phyloP scores from a whole-genome alignment of 2,888 invertebrate species.

The Tenthredo amoena region DNA sequence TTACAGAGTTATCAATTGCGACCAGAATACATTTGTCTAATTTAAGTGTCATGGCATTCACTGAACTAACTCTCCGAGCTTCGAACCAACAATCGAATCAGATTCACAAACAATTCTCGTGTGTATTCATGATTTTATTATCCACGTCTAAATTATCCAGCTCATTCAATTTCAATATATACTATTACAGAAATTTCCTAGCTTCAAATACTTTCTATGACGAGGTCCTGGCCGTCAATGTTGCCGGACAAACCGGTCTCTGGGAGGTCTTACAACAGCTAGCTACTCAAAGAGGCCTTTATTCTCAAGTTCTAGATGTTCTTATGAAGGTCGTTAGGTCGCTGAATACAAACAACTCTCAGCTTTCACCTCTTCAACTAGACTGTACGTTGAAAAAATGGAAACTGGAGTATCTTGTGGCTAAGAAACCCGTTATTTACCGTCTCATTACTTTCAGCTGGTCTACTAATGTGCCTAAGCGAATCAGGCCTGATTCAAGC shows the following conservation, averaged over 20 bases:
- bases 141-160: constrained; percentile 20
- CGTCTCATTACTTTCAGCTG: constrained; percentile 68
- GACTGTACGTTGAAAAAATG: constrained; percentile 35
- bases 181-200: constrained; percentile 79
- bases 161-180: constrained; percentile 38
- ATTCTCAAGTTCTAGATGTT: constrained; percentile 81
- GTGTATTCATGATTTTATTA: constrained; percentile 65
- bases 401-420: background rate
- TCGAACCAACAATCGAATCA: constrained; percentile 75
- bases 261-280: constrained; percentile 82
- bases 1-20: constrained; percentile 81
- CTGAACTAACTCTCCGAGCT: constrained; percentile 80
- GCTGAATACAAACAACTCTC: constrained; percentile 61
- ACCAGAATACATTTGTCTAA: constrained; percentile 84
- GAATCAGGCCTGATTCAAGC: constrained; percentile 76
- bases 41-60: constrained; percentile 83
- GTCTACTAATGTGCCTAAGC: constrained; percentile 79
- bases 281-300: constrained; percentile 80
- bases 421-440: background rate
- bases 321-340: constrained; percentile 78
- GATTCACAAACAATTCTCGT: constrained; percentile 80
- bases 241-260: constrained; percentile 83
- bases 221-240: constrained; percentile 82
- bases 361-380: constrained; percentile 61
- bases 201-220: constrained; percentile 83